Percentiles rank a stretch among this genome's conserved stretches.
phyloP scores from a whole-genome alignment of 2,113 vertebrate species.

The Entelurus aequoreus region DNA sequence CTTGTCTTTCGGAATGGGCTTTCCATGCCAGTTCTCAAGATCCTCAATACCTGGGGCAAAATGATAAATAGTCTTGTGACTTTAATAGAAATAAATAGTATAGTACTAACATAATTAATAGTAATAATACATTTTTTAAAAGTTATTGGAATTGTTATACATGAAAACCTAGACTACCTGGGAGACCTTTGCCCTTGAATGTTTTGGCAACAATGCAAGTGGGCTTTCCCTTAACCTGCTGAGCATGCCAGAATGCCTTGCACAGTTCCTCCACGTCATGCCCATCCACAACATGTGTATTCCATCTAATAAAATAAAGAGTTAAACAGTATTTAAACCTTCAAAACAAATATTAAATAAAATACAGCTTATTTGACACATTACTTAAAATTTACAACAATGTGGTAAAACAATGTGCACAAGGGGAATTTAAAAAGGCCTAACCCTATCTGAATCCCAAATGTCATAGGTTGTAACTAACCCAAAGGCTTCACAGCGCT shows the following conservation, averaged over 20 bases:
- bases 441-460: no score
- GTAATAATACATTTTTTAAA: background rate
- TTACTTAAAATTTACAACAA: background rate
- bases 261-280: constrained; percentile 80
- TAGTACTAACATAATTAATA: no score
- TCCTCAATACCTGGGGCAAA: constrained; percentile 74
- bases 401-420: background rate
- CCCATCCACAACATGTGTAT: constrained; percentile 81
- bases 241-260: constrained; percentile 76
- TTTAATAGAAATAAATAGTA: background rate
- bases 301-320: constrained; percentile 72
- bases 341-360: constrained; percentile 12
- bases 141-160: background rate
- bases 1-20: constrained; percentile 78
- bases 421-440: no score
- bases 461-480: constrained; percentile 39
- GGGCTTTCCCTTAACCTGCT: constrained; percentile 76
- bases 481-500: constrained; percentile 86
- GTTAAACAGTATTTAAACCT: background rate
- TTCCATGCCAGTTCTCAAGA: constrained; percentile 82
- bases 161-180: constrained; percentile 60
- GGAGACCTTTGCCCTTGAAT: constrained; percentile 80
- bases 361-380: background rate
- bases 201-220: constrained; percentile 85
- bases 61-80: background rate